Evolutionary conservation across 2,888 invertebrate genomes (phyloP).

Genomic region (Drosophila paramelanica): DNA sequence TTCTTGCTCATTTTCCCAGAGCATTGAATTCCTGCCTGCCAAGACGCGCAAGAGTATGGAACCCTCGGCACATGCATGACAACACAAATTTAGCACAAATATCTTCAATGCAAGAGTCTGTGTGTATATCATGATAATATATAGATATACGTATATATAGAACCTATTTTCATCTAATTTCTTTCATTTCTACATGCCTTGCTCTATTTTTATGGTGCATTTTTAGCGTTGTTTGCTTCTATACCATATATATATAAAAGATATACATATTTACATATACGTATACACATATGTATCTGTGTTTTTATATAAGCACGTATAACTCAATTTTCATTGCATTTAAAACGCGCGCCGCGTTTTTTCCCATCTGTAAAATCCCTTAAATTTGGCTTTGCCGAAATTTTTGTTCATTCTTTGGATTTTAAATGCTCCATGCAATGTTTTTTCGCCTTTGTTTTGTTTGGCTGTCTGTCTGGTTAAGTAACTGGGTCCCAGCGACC

Average conservation of each 20-base stretch:
- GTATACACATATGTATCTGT: constrained; percentile 9
- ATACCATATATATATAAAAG: constrained; percentile 45
- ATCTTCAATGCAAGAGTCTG: constrained; percentile 43
- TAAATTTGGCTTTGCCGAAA: constrained; percentile 35
- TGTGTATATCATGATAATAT: constrained; percentile 13
- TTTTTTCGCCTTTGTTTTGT: constrained; percentile 41
- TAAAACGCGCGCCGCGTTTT: constrained; percentile 28
- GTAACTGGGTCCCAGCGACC: constrained; percentile 37
- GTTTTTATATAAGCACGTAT: constrained; percentile 28
- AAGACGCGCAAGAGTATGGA: constrained; percentile 46
- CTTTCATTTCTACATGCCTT: constrained; percentile 72
- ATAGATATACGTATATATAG: constrained; percentile 55
- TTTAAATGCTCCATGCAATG: constrained; percentile 32
- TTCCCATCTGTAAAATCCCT: constrained; percentile 34
- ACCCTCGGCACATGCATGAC: constrained; percentile 32
- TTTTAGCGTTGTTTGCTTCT: constrained; percentile 66
- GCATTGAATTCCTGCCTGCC: constrained; percentile 71
- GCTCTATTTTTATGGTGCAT: constrained; percentile 77
- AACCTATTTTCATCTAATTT: constrained; percentile 78
- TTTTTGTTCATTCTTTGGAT: constrained; percentile 20
- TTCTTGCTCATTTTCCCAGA: constrained; percentile 54
- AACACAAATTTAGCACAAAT: constrained; percentile 63
- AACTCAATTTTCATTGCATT: constrained; percentile 71
- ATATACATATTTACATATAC: constrained; percentile 6
- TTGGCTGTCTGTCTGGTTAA: constrained; percentile 28